These are phyloP conservation scores for Autographa gamma DNA, from an alignment of 2,888 invertebrate genomes.

Conservation along the genomic window DNA sequence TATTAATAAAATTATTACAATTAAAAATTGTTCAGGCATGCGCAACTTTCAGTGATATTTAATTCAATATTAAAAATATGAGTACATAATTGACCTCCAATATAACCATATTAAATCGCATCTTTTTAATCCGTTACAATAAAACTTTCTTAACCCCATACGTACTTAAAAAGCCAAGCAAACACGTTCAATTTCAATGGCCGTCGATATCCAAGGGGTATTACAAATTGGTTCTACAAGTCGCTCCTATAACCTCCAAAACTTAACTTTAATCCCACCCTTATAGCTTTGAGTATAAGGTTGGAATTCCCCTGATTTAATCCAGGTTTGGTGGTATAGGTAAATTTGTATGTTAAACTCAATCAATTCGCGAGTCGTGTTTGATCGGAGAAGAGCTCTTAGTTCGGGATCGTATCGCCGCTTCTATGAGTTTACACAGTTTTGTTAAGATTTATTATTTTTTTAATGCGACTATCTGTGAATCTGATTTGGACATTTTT, in stretches of 20 bases:
- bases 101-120: neutral
- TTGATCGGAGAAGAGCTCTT: constrained; percentile 79
- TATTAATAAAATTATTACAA: too few relatives aligned
- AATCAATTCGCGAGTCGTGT: constrained; percentile 82
- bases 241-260: constrained; percentile 5
- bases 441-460: constrained; percentile 23
- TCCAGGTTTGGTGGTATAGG: constrained; percentile 24
- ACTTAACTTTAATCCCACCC: constrained; percentile 1
- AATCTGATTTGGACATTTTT: neutral
- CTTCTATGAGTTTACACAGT: constrained; percentile 34
- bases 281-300: constrained; percentile 54
- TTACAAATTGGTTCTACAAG: constrained; percentile 64
- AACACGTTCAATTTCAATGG: constrained; percentile 80
- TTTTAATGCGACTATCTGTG: constrained; percentile 10
- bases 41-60: too few relatives aligned
- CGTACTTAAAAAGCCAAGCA: constrained; percentile 70
- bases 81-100: too few relatives aligned
- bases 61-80: too few relatives aligned
- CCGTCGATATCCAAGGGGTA: constrained; percentile 70
- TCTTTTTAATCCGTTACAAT: constrained; percentile 5
- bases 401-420: constrained; percentile 46
- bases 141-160: constrained; percentile 30
- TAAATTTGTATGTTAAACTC: constrained; percentile 67
- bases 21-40: too few relatives aligned
- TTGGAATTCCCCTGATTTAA: constrained; percentile 45